Evolutionary conservation across 1,140 invertebrate genomes (phyloP), one percentile per base, ranked within the genome.

Genomic region (Papilio dardanus): DNA sequence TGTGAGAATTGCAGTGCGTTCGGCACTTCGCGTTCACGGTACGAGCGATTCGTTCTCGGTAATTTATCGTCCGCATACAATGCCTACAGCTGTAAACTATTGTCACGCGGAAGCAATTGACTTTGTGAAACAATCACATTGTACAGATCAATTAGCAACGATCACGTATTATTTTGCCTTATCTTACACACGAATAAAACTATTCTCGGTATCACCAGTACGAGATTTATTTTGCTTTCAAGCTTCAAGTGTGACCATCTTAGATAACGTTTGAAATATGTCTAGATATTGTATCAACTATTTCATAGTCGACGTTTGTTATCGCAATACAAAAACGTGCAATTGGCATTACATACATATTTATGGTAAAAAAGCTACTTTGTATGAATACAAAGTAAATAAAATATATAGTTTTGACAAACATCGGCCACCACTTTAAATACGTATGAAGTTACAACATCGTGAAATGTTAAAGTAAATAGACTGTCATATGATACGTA

Each of bases 211-310:
- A 50, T 30, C 14, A 40, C 19, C 14, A 21, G 24, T 71, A 50
- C 40, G 28, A 42, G 68, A 71, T 71, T 46, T 28, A 71, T 30
- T 30, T 71, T 12, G 10, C 68, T n/a, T 71, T 50, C 28, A 24
- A 71, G 40, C 31, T 71, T 71, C 14, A 40, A 46, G 40, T 71
- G 68, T 71, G 68, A 71, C 37, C 37, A 71, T 71, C 68, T 71
- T 46, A 50, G 68, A 71, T 71, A 71, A 71, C 24, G 24, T 71
- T 28, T 69, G 35, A 62, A 37, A 69, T 69, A n/a, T 46, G 68
- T 71, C 68, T 46, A 46, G 68, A 71, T 71, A 71, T 16, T 31
- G 68, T 50, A 71, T 30, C 37, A 71, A 42, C 37, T 50, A n/a
- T 16, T 19, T 30, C 50, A 28, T 8, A 30, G 68, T 37, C 28